Evolutionary conservation across 1,140 invertebrate species (phyloP).

Genomic region (Drosophila obscura): DNA sequence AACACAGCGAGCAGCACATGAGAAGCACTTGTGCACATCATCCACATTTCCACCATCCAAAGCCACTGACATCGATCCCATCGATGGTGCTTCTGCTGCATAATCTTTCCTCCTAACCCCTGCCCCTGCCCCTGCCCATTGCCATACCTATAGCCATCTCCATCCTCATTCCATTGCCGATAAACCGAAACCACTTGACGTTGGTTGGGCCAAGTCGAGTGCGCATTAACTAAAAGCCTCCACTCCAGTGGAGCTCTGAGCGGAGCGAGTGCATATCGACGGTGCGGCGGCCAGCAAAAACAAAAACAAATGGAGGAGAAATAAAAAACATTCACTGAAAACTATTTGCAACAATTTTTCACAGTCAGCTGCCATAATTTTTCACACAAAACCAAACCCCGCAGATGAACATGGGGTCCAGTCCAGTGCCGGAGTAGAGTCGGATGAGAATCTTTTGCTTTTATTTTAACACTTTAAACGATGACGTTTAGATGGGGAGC

Average conservation of each 20-base stretch:
- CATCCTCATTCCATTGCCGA: constrained; percentile 21
- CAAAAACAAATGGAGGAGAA: constrained; percentile 18
- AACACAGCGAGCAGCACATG: constrained; percentile 26
- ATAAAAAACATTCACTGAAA: constrained; percentile 75
- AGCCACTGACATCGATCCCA: constrained; percentile 66
- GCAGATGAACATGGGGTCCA: constrained; percentile 42
- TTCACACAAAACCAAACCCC: constrained; percentile 67
- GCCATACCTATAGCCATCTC: neutral
- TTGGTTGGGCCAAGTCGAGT: constrained; percentile 40
- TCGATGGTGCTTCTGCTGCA: constrained; percentile 49
- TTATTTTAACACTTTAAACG: constrained; percentile 80
- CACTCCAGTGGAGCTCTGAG: constrained; percentile 24
- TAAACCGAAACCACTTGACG: constrained; percentile 54
- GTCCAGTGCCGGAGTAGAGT: constrained; percentile 13
- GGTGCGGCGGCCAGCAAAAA: neutral
- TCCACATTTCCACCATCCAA: neutral
- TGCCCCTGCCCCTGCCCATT: no score
- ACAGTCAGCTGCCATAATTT: constrained; percentile 81
- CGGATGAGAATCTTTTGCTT: constrained; percentile 44
- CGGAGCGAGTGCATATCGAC: constrained; percentile 44
- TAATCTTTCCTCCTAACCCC: constrained; percentile 28
- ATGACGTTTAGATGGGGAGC: constrained; percentile 53
- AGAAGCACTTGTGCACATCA: constrained; percentile 56
- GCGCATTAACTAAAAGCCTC: constrained; percentile 74
- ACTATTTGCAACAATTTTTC: constrained; percentile 82